These are phyloP conservation scores for Prenolepis imparis DNA, from an alignment of 2,888 invertebrate species.

Conservation along the genomic window DNA sequence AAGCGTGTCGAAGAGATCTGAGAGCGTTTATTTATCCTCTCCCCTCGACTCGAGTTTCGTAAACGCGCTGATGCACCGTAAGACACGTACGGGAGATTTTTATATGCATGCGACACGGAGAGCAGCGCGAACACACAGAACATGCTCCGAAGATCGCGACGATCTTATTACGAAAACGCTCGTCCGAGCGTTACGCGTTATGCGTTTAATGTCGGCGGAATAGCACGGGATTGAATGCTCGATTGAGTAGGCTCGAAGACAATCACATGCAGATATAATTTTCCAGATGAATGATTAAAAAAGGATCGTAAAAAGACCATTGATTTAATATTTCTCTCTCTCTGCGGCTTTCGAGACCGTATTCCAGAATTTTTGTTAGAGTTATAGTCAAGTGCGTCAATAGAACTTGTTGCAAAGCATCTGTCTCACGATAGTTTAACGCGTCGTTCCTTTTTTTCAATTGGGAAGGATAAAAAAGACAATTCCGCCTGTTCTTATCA, in stretches of 20 bases:
- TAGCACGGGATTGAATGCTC: neutral
- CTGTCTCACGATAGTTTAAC: neutral
- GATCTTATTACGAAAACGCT: constrained; percentile 14
- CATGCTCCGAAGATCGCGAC: neutral
- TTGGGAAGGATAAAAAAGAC: constrained; percentile 1
- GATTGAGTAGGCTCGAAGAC: neutral
- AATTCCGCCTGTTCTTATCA: constrained; percentile 33
- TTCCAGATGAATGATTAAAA: neutral
- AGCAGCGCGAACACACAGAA: neutral
- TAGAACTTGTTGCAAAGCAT: neutral
- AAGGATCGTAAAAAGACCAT: neutral
- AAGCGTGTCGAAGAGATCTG: constrained; percentile 30
- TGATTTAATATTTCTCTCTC: neutral
- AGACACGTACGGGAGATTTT: constrained; percentile 45
- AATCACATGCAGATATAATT: neutral
- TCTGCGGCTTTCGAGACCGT: neutral
- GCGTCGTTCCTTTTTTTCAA: neutral
- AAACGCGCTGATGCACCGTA: constrained; percentile 73
- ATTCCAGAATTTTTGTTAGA: neutral
- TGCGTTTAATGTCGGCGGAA: constrained; percentile 13
- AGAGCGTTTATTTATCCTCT: constrained; percentile 64
- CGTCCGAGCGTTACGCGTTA: neutral
- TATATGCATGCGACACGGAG: neutral
- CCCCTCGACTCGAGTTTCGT: constrained; percentile 72
- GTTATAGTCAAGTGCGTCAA: neutral